phyloP scores from a whole-genome alignment of 2,888 invertebrate species.

The Trypoxylon attenuatum region DNA sequence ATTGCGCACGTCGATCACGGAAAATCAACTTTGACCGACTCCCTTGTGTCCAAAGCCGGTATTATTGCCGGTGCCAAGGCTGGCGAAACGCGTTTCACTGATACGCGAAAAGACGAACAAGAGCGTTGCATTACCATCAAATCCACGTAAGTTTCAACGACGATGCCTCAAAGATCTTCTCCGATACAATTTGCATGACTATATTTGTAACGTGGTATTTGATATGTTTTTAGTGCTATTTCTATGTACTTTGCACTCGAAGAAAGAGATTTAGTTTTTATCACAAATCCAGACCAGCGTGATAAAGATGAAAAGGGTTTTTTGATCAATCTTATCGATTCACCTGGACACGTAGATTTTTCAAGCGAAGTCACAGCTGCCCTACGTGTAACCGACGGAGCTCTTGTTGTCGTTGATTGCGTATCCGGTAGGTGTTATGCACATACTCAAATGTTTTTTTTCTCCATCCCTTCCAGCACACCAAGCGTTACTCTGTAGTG shows the following conservation, averaged over 20 bases:
- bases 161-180: too few species aligned
- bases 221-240: slow-evolving; percentile 86
- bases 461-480: slow-evolving; percentile 66
- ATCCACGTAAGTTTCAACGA: slow-evolving; percentile 93
- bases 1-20: slow-evolving; percentile 99
- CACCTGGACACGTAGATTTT: slow-evolving; percentile 99
- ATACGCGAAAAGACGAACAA: slow-evolving; percentile 99
- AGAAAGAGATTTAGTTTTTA: slow-evolving; percentile 95
- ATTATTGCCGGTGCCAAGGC: slow-evolving; percentile 99
- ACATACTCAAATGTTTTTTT: slow-evolving; percentile 15
- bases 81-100: slow-evolving; percentile 99
- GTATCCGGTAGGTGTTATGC: slow-evolving; percentile 94
- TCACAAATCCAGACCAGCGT: slow-evolving; percentile 92
- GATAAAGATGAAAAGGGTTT: slow-evolving; percentile 95
- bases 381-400: slow-evolving; percentile 99
- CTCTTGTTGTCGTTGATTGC: slow-evolving; percentile 99
- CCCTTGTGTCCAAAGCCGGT: slow-evolving; percentile 99
- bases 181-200: not conserved
- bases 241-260: slow-evolving; percentile 99
- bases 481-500: slow-evolving; percentile 69
- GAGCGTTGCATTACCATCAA: slow-evolving; percentile 99
- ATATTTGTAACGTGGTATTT: not conserved
- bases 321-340: slow-evolving; percentile 99
- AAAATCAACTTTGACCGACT: slow-evolving; percentile 99
- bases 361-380: slow-evolving; percentile 99